A percentile compares a stretch with the other conserved stretches of the same genome.
These are phyloP conservation scores for Hippopotamus amphibius DNA, from an alignment of 2,113 vertebrate species.

Conservation along the genomic window DNA sequence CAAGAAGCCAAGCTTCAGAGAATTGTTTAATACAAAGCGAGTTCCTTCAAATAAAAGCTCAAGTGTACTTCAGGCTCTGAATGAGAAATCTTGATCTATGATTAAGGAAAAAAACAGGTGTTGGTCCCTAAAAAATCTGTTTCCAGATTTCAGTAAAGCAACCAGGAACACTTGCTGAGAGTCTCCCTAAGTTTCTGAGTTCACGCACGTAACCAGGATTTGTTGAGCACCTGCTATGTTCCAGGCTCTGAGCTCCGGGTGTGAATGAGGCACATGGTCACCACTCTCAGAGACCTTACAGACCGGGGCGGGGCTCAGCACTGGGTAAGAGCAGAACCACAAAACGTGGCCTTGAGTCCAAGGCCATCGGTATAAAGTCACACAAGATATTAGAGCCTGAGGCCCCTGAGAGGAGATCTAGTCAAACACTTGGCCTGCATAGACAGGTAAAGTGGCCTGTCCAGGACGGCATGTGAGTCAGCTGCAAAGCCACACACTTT, in stretches of 20 bases:
- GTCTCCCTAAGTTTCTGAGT: not conserved
- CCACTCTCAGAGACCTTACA: not conserved
- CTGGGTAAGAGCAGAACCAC: not conserved
- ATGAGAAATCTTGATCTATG: not conserved
- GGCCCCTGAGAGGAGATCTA: not conserved
- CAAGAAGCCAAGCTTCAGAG: not conserved
- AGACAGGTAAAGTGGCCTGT: not conserved
- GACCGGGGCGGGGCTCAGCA: not conserved
- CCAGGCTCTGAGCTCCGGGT: not conserved
- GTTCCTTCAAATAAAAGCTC: not conserved
- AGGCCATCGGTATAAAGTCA: not conserved
- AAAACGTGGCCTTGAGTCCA: not conserved
- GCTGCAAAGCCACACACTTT: not conserved
- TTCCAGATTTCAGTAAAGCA: not conserved
- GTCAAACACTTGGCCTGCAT: not conserved
- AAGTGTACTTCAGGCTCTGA: not conserved
- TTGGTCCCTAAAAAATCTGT: not conserved
- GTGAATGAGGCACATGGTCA: not conserved
- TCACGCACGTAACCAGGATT: not conserved
- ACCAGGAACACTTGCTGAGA: not conserved
- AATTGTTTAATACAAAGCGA: not conserved
- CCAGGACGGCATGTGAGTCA: not conserved
- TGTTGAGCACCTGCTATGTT: not conserved
- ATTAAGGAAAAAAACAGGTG: not conserved
- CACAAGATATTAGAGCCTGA: not conserved